These are phyloP conservation scores for Psittacula derbiana DNA, from an alignment of 2,797 vertebrate genomes.

Conservation along the genomic window DNA sequence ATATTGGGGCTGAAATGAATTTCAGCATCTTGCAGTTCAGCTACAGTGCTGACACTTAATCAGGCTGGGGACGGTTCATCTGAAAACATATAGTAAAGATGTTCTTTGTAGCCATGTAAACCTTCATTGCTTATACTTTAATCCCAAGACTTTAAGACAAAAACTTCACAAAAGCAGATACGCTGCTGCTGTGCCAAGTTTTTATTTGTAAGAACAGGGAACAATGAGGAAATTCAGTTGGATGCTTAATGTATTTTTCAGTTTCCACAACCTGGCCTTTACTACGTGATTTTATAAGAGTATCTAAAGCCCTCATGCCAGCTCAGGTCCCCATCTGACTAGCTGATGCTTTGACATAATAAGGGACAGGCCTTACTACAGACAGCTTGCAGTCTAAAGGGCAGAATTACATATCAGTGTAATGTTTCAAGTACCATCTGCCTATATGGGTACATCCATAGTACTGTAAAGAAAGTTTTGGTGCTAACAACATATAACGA, in stretches of 20 bases:
- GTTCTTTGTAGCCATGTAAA: constrained; percentile 26
- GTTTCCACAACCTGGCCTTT: constrained; percentile 41
- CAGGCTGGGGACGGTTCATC: constrained; percentile 20
- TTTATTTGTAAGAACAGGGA: constrained; percentile 38
- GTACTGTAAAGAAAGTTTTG: not conserved
- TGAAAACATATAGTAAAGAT: constrained; percentile 47
- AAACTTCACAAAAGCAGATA: constrained; percentile 55
- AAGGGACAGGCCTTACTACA: not conserved
- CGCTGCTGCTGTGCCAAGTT: constrained; percentile 24
- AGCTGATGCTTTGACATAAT: not conserved
- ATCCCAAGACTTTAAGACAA: constrained; percentile 36
- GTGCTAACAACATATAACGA: not conserved
- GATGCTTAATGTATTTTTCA: constrained; percentile 62
- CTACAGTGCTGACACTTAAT: constrained; percentile 47
- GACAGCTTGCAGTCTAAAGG: not conserved
- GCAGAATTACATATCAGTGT: not conserved
- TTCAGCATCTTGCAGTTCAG: constrained; percentile 11
- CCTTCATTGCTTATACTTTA: not conserved
- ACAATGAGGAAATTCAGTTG: constrained; percentile 60
- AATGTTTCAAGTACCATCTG: not conserved
- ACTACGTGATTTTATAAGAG: not conserved
- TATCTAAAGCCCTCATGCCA: not conserved
- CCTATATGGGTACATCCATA: not conserved
- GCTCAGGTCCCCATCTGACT: not conserved
- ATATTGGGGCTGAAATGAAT: constrained; percentile 14